Evolutionary conservation across 2,797 vertebrate genomes (phyloP).

Genomic region (Nyctalus aviator): DNA sequence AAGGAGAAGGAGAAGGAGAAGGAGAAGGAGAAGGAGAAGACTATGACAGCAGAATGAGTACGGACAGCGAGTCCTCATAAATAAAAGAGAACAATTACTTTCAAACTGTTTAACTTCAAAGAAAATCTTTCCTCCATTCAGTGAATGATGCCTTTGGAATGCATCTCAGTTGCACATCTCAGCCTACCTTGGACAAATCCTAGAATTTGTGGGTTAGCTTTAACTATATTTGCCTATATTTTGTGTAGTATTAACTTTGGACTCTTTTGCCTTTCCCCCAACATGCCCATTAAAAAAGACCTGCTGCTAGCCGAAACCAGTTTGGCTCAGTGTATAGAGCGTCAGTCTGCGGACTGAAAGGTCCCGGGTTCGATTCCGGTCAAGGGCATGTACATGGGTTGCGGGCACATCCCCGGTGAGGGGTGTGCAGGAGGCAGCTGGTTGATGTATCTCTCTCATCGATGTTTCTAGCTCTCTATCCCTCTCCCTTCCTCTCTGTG

Average conservation of each 20-base stretch:
- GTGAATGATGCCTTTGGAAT: not conserved
- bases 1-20: not conserved
- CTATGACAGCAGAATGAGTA: constrained; percentile 9
- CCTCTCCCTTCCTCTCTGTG: too few relatives aligned
- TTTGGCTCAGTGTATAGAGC: too few relatives aligned
- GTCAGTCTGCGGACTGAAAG: too few relatives aligned
- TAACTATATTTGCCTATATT: not conserved
- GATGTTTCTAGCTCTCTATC: too few relatives aligned
- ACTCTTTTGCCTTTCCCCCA: not conserved
- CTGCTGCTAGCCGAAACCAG: too few relatives aligned
- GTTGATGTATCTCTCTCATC: too few relatives aligned
- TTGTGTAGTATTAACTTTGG: not conserved
- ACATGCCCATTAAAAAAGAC: not conserved
- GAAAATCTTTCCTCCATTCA: not conserved
- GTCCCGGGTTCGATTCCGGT: too few relatives aligned
- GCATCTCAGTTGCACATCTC: not conserved
- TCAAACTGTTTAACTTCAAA: constrained; percentile 64
- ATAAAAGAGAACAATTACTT: constrained; percentile 58
- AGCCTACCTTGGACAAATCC: not conserved
- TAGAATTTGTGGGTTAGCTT: not conserved
- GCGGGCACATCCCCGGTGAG: too few relatives aligned
- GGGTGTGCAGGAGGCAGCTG: too few relatives aligned
- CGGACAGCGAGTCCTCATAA: not conserved
- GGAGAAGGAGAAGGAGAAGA: too few relatives aligned
- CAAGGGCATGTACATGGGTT: too few relatives aligned